phyloP scores from a whole-genome alignment of 2,113 vertebrate genomes.

The Passer montanus region DNA sequence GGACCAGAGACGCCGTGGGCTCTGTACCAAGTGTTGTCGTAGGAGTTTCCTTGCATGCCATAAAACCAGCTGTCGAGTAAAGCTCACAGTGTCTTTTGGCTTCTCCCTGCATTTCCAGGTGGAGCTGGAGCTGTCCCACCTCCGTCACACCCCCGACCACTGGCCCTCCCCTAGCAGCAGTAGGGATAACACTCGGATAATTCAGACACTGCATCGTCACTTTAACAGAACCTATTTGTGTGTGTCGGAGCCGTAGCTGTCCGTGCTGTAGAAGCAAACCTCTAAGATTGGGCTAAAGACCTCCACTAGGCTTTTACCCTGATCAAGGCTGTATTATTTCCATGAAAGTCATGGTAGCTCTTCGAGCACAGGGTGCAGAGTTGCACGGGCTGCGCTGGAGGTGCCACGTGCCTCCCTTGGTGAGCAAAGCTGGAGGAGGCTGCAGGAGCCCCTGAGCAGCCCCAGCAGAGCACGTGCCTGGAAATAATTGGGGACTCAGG shows the following conservation, averaged over 20 bases:
- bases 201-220: constrained; percentile 58
- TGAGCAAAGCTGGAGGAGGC: neutral
- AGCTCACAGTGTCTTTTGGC: neutral
- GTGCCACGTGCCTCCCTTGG: neutral
- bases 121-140: neutral
- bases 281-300: constrained; percentile 54
- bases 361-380: constrained; percentile 38
- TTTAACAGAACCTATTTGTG: neutral
- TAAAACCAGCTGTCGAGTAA: neutral
- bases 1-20: neutral
- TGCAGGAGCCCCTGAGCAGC: neutral
- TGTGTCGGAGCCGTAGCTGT: neutral
- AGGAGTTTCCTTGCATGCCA: neutral
- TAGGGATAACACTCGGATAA: neutral
- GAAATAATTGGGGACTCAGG: constrained; percentile 43
- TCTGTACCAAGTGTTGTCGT: neutral
- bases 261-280: constrained; percentile 31
- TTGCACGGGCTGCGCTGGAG: neutral
- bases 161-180: neutral
- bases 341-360: constrained; percentile 44
- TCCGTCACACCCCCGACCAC: neutral
- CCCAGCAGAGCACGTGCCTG: constrained; percentile 29
- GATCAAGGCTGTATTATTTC: constrained; percentile 53
- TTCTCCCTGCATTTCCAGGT: neutral
- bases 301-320: constrained; percentile 52